Evolutionary conservation across 2,797 vertebrate species (phyloP), one percentile per base, ranked within the genome.

Genomic region (Smutsia gigantea): DNA sequence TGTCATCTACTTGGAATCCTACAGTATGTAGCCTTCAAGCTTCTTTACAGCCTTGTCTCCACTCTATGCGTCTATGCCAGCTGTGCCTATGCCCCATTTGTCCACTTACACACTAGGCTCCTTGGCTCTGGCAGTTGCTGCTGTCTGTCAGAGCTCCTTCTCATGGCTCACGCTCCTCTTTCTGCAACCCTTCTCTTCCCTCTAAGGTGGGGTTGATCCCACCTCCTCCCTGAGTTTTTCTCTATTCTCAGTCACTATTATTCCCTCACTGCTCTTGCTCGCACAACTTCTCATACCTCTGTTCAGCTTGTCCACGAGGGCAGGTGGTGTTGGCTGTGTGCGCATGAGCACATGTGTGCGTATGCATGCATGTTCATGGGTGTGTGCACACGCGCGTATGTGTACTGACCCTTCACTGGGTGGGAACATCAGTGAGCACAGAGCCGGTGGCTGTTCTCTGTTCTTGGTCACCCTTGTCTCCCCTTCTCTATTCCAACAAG

Each of bases 11-110:
- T n/a, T 49, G 34, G 55, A 51, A 63, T 61, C n/a, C 37, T 21
- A 29, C 0, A 12, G 8, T 42, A 7, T 27, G 4, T 57, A 37
- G 34, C 10, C 34, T 64, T 53, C 29, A 27, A 12, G 10, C 51
- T 90, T 82, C 46, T 34, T 59, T 95, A 68, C 10, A 57, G 27
- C 13, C 27, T 42, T 21, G 39, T 37, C 9, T 39, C 12, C 31
- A 14, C 29, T 14, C 0, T 13, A 1, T 37, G 57, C 7, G 5
- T 77, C 46, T 29, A 12, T 13, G 18, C 1, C 0, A 17, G 27
- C 1, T 2, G 13, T 34, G 13, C 51, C 81, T 72, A 0, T 10
- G n/a, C 53, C 34, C 3, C 2, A 0, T 4, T 29, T 2, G 4
- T 42, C 86, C 18, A 4, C 71, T 12, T 51, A 49, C 18, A 21